phyloP scores from a whole-genome alignment of 2,113 vertebrate species.

The Protobothrops flavoviridis region DNA sequence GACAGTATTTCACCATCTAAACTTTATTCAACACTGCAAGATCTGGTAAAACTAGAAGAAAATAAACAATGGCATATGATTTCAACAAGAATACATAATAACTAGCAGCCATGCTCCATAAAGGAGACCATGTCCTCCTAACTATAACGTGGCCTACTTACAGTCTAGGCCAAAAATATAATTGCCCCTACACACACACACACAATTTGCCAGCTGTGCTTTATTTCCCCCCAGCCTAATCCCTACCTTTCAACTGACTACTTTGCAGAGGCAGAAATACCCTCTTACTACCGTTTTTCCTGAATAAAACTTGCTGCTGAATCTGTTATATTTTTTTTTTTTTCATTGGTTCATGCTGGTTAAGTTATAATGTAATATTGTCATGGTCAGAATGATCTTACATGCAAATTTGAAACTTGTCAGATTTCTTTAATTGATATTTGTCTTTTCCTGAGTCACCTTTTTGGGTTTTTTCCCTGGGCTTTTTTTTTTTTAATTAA shows the following conservation, averaged over 20 bases:
- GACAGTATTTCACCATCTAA: no score
- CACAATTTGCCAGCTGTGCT: not conserved
- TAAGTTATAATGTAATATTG: not conserved
- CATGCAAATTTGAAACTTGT: not conserved
- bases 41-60: no score
- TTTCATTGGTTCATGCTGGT: not conserved
- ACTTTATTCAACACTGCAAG: no score
- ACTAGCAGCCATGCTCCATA: no score
- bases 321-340: not conserved
- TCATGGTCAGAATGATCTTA: not conserved
- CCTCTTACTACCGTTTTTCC: not conserved
- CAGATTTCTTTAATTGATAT: not conserved
- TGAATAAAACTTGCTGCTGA: not conserved
- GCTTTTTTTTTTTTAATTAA: not conserved
- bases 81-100: no score
- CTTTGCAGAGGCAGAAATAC: not conserved
- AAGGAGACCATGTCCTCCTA: no score
- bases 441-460: not conserved
- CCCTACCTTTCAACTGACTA: not conserved
- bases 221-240: not conserved
- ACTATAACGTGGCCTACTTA: no score
- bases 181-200: no score
- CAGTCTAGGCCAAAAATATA: no score
- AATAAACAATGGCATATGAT: no score
- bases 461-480: not conserved